Evolutionary conservation across 2,888 invertebrate species (phyloP), one percentile per base, ranked within the genome.

Genomic region (Pristionchus arcanus): DNA sequence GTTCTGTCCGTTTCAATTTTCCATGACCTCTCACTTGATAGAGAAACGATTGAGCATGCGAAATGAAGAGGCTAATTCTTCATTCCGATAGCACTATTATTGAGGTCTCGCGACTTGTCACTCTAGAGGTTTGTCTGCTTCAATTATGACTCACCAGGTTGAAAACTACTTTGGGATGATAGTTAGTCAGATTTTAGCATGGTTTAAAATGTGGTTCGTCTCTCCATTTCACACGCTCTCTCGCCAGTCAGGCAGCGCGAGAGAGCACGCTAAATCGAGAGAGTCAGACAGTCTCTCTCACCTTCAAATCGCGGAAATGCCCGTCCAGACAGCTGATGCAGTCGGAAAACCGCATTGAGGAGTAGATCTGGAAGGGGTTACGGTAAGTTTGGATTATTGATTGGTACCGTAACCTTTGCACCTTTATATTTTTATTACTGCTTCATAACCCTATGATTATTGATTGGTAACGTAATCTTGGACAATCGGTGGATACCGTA

Each of bases 341-440:
- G 34, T 74, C 88, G 88, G 63, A 88, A 31, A 88, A 88, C 25
- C 88, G 49, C 74, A 88, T 88, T 19, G 88, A 71, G 9, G 88
- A 77, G 77, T 88, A 88, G 49, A 81, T 81, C 81, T 81, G 81
- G n/a, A 81, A 31, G 34, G 71, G 68, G 63, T 25, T 63, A 63
- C 25, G n/a, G 63, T 63, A 63, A 4, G 63, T 25, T 63, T 25
- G n/a, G 63, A 49, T n/a, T 63, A 63, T 63, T 9, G 63, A n/a
- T n/a, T n/a, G 42, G 9, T 42, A 42, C 42, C 42, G 42, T 42
- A 42, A 42, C 9, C 42, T 3, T 42, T 9, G 42, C n/a, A n/a
- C n/a, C n/a, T n/a, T n/a, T n/a, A n/a, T n/a, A n/a, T n/a, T n/a
- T n/a, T n/a, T n/a, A n/a, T n/a, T n/a, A n/a, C n/a, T n/a, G n/a